These are phyloP conservation scores for Physella acuta DNA, from an alignment of 1,140 invertebrate genomes.

Conservation along the genomic window DNA sequence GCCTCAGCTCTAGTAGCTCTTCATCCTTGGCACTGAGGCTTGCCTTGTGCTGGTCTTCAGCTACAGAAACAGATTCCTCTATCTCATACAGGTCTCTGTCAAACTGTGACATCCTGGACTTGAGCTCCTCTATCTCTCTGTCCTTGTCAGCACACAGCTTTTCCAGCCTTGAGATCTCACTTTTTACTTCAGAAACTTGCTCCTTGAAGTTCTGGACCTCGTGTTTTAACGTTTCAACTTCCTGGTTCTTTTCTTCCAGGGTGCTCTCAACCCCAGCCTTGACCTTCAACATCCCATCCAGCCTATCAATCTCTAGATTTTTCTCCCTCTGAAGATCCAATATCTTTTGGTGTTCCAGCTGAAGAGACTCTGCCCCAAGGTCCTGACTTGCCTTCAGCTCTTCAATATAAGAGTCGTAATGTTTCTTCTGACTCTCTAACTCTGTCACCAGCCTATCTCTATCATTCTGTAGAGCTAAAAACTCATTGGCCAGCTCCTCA, in stretches of 20 bases:
- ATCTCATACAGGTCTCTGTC: constrained; percentile 26
- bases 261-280: background rate
- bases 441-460: constrained; percentile 28
- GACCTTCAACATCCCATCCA: constrained; percentile 11
- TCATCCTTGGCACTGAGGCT: constrained; percentile 32
- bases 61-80: constrained; percentile 28
- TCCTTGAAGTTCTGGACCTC: constrained; percentile 1
- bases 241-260: constrained; percentile 10
- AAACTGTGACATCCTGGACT: constrained; percentile 28
- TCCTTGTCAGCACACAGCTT: constrained; percentile 36
- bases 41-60: constrained; percentile 28
- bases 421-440: constrained; percentile 32
- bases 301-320: too few species aligned
- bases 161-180: constrained; percentile 3
- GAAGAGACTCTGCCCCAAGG: constrained; percentile 27
- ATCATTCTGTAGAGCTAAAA: constrained; percentile 33
- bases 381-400: constrained; percentile 37
- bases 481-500: constrained; percentile 33
- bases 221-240: background rate
- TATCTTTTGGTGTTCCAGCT: constrained; percentile 34
- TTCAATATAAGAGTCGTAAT: constrained; percentile 42
- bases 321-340: constrained; percentile 25
- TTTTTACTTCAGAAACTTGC: background rate
- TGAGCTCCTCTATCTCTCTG: constrained; percentile 33
- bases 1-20: constrained; percentile 31